phyloP scores from a whole-genome alignment of 2,797 vertebrate genomes.

The Eremophila alpestris region DNA sequence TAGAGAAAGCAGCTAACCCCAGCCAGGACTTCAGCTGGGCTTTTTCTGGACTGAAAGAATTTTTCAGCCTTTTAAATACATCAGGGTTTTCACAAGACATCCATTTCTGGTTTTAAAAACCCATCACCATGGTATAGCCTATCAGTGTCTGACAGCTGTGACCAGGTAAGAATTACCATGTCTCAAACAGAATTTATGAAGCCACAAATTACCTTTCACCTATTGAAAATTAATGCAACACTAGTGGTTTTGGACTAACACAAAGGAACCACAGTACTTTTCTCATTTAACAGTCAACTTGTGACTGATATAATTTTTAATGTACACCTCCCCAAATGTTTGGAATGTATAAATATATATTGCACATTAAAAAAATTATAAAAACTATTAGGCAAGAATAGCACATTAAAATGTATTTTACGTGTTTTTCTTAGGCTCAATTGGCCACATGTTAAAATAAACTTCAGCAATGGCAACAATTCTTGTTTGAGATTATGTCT shows the following conservation, averaged over 20 bases:
- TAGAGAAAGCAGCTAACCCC: neutral
- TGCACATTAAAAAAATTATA: conserved; percentile 2
- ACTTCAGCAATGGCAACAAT: conserved; percentile 72
- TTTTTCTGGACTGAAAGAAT: neutral
- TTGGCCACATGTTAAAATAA: conserved; percentile 75
- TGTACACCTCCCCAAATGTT: neutral
- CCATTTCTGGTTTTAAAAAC: conserved; percentile 28
- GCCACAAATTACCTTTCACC: conserved; percentile 65
- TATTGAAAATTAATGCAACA: conserved; percentile 44
- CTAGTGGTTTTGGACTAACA: conserved; percentile 31
- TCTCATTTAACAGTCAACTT: conserved; percentile 49
- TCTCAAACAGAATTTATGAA: conserved; percentile 59
- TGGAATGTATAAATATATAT: conserved; percentile 66
- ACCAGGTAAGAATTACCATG: conserved; percentile 45
- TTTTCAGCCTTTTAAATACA: conserved; percentile 9
- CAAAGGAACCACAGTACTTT: conserved; percentile 49
- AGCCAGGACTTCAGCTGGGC: neutral
- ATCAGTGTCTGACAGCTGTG: conserved; percentile 41
- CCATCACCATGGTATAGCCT: neutral
- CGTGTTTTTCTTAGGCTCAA: conserved; percentile 70
- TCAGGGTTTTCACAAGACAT: neutral
- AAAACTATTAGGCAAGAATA: conserved; percentile 60
- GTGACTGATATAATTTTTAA: conserved; percentile 14
- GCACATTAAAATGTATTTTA: conserved; percentile 57
- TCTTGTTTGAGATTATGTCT: conserved; percentile 69